Base-by-base conservation (phyloP, 2,113 vertebrate species). In the Xenopus laevis region DNA sequence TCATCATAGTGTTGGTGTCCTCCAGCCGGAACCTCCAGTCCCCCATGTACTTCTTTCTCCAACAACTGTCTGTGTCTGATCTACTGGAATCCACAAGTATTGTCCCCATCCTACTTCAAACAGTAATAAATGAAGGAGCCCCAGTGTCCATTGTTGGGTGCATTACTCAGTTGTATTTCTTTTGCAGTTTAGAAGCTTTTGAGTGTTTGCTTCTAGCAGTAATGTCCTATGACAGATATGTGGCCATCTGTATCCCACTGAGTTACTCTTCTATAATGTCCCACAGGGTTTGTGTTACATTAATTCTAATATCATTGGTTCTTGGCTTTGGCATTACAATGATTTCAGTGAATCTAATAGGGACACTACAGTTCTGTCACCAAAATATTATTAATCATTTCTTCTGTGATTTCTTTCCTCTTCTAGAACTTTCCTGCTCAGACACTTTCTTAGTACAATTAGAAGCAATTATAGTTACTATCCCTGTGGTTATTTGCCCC, bases 371-470 rank as follows among this genome's bases (percentile, higher is more conserved):
- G 5, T 75, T 75, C 20, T 75, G 65, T 13, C 10, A 23, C 0
- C 40, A 79, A 2, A 82, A 79, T 0, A 12, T 71, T 10, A 81
- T 85, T 18, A 68, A 79, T 1, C 84, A 85, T 62, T 86, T 84
- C 68, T 87, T 84, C 72, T 85, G 85, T 74, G 84, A 85, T 17
- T 77, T 84, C 30, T 81, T 80, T 7, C 80, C 81, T 46, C 65
- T 87, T 2, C 58, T 87, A 1, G 82, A 79, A 23, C 58, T 86
- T 21, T 72, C 81, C 20, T 83, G 82, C 45, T 83, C 83, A 17
- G 72, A 86, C 7, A 81, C 65, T 4, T 46, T 50, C 7, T 62
- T 75, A 10, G 47, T 75, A 20, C n/a, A 47, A 33, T 62, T 66
- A 57, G 65, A 75, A 62, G 57, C 53, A n/a, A 66, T 75, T 10